Evolutionary conservation across 2,888 invertebrate species (phyloP).

Genomic region (Megalurothrips usitatus): DNA sequence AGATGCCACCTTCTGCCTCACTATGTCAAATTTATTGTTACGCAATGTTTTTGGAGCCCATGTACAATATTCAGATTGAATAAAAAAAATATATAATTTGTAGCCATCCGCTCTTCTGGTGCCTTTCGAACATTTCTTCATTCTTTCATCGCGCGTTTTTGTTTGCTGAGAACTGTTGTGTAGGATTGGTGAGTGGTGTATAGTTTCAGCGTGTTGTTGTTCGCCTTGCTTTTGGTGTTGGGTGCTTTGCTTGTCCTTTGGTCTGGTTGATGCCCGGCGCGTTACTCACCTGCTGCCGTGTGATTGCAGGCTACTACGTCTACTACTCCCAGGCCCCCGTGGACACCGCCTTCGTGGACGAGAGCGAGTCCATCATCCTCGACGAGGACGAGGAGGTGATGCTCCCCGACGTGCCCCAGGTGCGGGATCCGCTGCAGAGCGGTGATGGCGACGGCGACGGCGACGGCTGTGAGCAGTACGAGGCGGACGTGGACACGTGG

Average conservation of each 20-base stretch:
- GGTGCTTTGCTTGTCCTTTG: background rate
- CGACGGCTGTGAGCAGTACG: background rate
- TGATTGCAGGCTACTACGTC: constrained; percentile 3
- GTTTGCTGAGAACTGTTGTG: no score
- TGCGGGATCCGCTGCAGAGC: background rate
- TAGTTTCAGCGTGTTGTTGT: no score
- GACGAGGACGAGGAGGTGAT: background rate
- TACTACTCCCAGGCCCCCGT: background rate
- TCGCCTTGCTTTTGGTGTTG: background rate
- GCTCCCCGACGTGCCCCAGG: background rate
- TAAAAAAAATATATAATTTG: no score
- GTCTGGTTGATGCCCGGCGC: background rate
- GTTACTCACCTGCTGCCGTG: background rate
- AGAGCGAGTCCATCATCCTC: background rate
- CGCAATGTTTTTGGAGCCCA: no score
- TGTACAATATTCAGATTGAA: no score
- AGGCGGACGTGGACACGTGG: background rate
- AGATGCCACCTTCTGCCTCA: no score
- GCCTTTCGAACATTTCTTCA: no score
- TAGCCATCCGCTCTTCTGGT: no score
- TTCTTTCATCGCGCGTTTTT: no score
- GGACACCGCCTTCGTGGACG: background rate
- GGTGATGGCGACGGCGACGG: background rate
- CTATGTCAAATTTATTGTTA: no score
- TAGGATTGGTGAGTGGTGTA: no score